phyloP scores from a whole-genome alignment of 2,888 invertebrate species.

The Drosophila falleni region DNA sequence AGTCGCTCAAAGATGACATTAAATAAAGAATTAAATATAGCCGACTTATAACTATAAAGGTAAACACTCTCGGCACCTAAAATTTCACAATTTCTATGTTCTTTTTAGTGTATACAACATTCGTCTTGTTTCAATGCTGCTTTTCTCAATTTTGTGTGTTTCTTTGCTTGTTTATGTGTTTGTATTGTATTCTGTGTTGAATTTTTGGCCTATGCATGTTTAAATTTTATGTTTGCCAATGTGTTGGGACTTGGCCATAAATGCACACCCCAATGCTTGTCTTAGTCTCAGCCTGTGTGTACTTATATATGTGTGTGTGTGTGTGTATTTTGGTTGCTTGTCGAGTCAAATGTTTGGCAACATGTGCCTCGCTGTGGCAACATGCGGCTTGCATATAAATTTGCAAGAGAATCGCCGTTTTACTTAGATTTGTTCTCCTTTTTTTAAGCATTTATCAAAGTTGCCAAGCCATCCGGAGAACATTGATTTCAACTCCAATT shows the following conservation, averaged over 20 bases:
- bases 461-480: neutral
- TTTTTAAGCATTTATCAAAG: conserved; percentile 3
- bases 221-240: conserved; percentile 81
- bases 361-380: conserved; percentile 71
- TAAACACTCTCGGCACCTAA: too few species aligned
- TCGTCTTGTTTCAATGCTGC: neutral
- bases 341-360: conserved; percentile 71
- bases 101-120: conserved; percentile 22
- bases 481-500: conserved; percentile 47
- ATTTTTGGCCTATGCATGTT: conserved; percentile 80
- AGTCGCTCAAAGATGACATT: too few species aligned
- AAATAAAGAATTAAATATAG: neutral
- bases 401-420: conserved; percentile 42
- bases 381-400: conserved; percentile 79
- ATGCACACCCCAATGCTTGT: conserved; percentile 43
- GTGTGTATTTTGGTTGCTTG: conserved; percentile 38
- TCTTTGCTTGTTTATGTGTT: conserved; percentile 50
- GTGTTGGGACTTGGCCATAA: conserved; percentile 73
- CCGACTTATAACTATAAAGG: neutral
- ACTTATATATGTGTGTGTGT: conserved; percentile 12
- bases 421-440: conserved; percentile 45
- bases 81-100: neutral
- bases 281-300: neutral
- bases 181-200: conserved; percentile 72
- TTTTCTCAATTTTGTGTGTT: conserved; percentile 16